These are phyloP conservation scores for Thryonomys swinderianus DNA, from an alignment of 2,113 vertebrate species.

Conservation along the genomic window DNA sequence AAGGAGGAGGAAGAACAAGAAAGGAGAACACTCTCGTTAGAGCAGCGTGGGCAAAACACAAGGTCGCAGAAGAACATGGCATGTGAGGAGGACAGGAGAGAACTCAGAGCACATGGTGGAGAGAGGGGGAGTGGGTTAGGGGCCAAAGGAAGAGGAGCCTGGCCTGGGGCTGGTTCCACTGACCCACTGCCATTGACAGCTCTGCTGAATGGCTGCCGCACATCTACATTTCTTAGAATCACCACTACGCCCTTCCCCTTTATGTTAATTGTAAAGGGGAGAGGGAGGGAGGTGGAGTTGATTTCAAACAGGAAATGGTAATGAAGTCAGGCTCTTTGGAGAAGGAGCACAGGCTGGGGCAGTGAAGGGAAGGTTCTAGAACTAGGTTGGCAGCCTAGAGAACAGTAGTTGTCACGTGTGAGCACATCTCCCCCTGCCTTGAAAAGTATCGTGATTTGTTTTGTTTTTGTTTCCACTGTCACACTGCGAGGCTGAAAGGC, in stretches of 20 bases:
- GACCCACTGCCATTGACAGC: fast-evolving
- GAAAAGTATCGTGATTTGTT: background rate
- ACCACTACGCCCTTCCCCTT: background rate
- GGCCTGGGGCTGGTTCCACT: background rate
- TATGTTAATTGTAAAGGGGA: background rate
- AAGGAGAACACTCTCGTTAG: background rate
- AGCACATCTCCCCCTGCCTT: background rate
- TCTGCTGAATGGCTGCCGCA: too few species aligned
- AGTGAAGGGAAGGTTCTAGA: background rate
- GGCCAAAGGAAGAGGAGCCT: background rate
- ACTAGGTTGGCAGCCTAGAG: background rate
- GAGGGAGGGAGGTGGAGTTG: background rate
- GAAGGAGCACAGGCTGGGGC: background rate
- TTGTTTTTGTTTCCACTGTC: background rate
- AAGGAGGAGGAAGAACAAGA: background rate
- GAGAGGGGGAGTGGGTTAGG: background rate
- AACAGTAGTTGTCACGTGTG: background rate
- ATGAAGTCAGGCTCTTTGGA: background rate
- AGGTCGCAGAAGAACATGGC: background rate
- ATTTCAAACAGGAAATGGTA: background rate
- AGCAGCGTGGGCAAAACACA: background rate
- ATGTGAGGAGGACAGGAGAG: background rate
- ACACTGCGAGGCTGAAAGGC: background rate
- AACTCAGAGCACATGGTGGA: background rate
- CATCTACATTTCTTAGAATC: background rate